Base-by-base conservation (phyloP, 2,113 vertebrate genomes). In the Dasyornis broadbenti region DNA sequence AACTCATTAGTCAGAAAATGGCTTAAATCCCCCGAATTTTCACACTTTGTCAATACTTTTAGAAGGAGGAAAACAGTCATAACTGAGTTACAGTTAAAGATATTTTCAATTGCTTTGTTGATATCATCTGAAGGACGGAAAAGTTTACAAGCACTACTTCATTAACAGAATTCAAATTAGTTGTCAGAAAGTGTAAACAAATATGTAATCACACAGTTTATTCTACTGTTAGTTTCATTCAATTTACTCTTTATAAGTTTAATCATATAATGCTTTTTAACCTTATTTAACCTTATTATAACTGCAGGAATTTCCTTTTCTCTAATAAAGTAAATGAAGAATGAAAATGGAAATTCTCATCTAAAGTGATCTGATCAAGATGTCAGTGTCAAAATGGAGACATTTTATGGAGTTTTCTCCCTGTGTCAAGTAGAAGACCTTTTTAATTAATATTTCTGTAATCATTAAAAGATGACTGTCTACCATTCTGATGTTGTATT, bases 181-280 rank as follows among this genome's bases (percentile, higher is more conserved):
- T 50, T 65, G 7, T 49, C 14, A 19, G 10, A 69, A 73, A 63
- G 4, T 21, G 20, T 66, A 82, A 78, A 22, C 15, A 84, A 60
- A 61, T 69, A 0, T 19, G 39, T 57, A 40, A 57, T 65, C 17
- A 86, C 11, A 27, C 13, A 14, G 5, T 69, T 52, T 42, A 57
- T 86, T 80, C 28, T 60, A 33, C 5, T 31, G 2, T 42, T 77
- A 49, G 59, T 73, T 79, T 86, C 1, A 69, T 64, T 76, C 15
- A 44, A 19, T 80, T 64, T 83, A 2, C 3, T 77, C 17, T 63
- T 6, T 0, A 35, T 42, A 27, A 0, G 13, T 72, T 65, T 73
- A 49, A 57, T 33, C 0, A 0, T 23, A 47, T 9, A 49, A 28
- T n/a, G 5, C 0, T 77, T 79, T 90, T 60, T 40, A 71, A 18